Conservation (phyloP, 1,140 invertebrate genomes). For the Babylonia areolata region DNA sequence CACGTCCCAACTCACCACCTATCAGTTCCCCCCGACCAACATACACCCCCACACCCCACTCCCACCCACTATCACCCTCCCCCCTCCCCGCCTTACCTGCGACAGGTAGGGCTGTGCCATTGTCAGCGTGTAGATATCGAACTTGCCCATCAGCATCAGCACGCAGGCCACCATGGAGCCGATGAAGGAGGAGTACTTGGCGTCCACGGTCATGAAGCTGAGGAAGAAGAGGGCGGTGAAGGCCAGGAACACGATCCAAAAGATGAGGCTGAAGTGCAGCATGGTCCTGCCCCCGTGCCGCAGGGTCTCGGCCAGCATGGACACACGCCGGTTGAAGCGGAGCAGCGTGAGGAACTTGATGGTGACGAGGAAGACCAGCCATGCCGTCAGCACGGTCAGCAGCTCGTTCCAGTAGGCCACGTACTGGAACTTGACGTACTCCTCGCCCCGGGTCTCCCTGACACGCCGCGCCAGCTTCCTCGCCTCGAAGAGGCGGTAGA, state of each 20-base stretch:
- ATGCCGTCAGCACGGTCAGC: conserved; percentile 77
- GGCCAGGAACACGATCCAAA: conserved; percentile 74
- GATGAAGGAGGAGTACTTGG: conserved; percentile 77
- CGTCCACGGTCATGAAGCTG: conserved; percentile 75
- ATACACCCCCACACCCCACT: too few species aligned
- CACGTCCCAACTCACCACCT: too few species aligned
- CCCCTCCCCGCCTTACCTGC: conserved; percentile 46
- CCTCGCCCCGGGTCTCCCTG: conserved; percentile 49
- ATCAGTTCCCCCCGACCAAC: too few species aligned
- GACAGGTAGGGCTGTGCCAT: conserved; percentile 75
- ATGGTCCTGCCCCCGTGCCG: conserved; percentile 66
- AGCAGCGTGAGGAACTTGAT: conserved; percentile 79
- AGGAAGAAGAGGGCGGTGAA: conserved; percentile 78
- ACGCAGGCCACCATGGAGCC: conserved; percentile 77
- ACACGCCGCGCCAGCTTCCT: conserved; percentile 74
- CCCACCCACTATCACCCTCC: too few species aligned
- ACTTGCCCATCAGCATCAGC: conserved; percentile 79
- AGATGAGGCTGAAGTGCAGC: conserved; percentile 74
- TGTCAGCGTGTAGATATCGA: conserved; percentile 77
- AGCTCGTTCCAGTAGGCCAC: conserved; percentile 77
- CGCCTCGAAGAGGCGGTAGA: conserved; percentile 73
- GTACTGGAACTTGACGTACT: conserved; percentile 64
- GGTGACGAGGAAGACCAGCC: conserved; percentile 77
- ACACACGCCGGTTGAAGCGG: conserved; percentile 78
- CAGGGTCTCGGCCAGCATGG: conserved; percentile 74